A percentile compares a stretch with the other conserved stretches of the same genome.
Conservation (phyloP, 53 echinoderm and acorn worm species). For the Temnopleurus reevesii region DNA sequence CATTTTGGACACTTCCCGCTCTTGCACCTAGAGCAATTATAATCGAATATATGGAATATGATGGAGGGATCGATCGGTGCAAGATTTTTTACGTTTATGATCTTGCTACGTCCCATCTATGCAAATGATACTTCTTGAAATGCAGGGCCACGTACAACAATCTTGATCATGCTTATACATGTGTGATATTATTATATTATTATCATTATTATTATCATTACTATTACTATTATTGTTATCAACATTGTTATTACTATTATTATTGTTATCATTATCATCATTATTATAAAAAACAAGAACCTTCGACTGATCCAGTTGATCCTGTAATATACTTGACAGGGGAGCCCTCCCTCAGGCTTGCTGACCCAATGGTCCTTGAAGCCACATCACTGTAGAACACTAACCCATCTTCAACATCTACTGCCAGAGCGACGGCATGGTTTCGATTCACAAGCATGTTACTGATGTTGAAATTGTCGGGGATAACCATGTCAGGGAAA, state of each 20-base stretch:
- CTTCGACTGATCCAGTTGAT: conserved; percentile 63
- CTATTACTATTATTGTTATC: not conserved
- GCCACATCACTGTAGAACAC: conserved; percentile 77
- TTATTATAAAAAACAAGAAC: conserved; percentile 6
- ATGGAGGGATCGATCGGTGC: too few species aligned
- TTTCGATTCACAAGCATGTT: conserved; percentile 67
- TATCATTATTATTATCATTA: not conserved
- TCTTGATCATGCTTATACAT: not conserved
- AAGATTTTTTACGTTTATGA: too few species aligned
- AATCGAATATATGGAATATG: too few species aligned
- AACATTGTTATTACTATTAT: not conserved
- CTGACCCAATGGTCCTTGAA: conserved; percentile 54
- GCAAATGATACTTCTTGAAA: too few species aligned
- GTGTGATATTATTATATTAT: not conserved
- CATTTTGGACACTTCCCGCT: too few species aligned
- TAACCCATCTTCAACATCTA: conserved; percentile 70
- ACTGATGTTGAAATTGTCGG: not conserved
- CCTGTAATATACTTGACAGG: conserved; percentile 39
- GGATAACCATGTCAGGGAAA: conserved; percentile 63
- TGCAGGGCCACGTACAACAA: too few species aligned
- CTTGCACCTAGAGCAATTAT: too few species aligned
- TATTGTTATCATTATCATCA: not conserved
- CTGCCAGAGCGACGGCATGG: conserved; percentile 70
- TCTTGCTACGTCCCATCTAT: too few species aligned
- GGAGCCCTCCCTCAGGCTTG: conserved; percentile 42